A percentile compares a stretch with the other conserved stretches of the same genome.
Conservation (phyloP, 2,888 invertebrate genomes). For the Dorcus hopei region DNA sequence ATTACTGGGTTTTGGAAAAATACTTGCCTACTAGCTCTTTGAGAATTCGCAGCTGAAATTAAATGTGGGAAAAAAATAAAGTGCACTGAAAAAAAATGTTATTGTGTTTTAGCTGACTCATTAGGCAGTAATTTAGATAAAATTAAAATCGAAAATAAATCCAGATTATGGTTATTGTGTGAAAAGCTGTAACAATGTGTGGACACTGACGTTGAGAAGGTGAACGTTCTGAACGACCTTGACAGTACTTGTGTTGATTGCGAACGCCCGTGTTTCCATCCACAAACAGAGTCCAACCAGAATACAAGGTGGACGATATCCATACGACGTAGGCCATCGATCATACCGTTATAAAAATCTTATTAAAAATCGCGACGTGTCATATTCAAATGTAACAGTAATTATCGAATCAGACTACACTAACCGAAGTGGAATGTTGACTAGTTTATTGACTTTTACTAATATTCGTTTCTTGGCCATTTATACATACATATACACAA, state of each 20-base stretch:
- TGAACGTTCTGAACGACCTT: constrained; percentile 47
- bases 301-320: no score
- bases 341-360: constrained; percentile 26
- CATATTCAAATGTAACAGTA: constrained; percentile 15
- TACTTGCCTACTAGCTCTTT: constrained; percentile 17
- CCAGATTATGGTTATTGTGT: no score
- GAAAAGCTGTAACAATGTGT: constrained; percentile 7
- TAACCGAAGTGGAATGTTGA: constrained; percentile 18
- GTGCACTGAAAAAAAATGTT: not conserved
- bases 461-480: not conserved
- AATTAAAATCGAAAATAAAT: no score
- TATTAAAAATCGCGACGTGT: constrained; percentile 27
- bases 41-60: constrained; percentile 5
- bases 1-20: constrained; percentile 10
- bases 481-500: no score
- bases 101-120: not conserved
- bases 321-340: no score
- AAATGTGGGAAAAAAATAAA: not conserved
- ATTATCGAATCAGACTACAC: constrained; percentile 7
- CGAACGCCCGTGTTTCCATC: constrained; percentile 8
- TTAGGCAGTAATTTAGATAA: no score
- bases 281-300: no score
- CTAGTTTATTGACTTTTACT: constrained; percentile 14
- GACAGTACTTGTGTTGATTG: constrained; percentile 35
- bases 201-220: constrained; percentile 36